These are phyloP conservation scores for Nothocercus nigrocapillus DNA, from an alignment of 2,113 vertebrate genomes.

Conservation along the genomic window DNA sequence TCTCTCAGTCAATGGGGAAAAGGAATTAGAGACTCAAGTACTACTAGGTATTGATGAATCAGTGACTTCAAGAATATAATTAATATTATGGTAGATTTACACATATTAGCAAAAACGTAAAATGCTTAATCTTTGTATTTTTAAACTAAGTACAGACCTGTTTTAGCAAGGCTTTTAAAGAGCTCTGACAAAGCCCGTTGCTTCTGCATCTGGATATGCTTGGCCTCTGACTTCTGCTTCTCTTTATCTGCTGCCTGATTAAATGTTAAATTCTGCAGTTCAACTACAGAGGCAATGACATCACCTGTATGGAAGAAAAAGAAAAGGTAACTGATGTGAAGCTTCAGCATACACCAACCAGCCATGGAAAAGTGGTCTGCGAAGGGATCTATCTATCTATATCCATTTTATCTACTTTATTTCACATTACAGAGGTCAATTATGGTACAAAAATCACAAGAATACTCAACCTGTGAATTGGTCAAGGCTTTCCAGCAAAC, in stretches of 20 bases:
- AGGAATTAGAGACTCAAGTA: not conserved
- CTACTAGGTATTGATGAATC: not conserved
- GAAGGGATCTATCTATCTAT: not conserved
- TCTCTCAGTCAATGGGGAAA: fast-evolving
- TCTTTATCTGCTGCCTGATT: slow-evolving; percentile 86
- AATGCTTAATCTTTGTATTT: not conserved
- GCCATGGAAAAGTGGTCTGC: not conserved
- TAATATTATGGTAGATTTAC: not conserved
- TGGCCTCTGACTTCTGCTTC: slow-evolving; percentile 89
- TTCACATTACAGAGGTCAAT: not conserved
- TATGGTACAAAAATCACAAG: not conserved
- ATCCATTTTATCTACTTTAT: no score
- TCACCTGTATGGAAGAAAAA: slow-evolving; percentile 77
- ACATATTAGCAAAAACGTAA: not conserved
- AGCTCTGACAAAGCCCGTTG: slow-evolving; percentile 93
- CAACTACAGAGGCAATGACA: slow-evolving; percentile 83
- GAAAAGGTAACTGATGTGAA: not conserved
- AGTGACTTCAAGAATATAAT: not conserved
- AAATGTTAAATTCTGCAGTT: slow-evolving; percentile 86
- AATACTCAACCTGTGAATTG: slow-evolving; percentile 85
- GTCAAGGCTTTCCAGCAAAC: slow-evolving; percentile 88
- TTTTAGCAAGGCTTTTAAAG: slow-evolving; percentile 90
- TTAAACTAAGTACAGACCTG: slow-evolving; percentile 68
- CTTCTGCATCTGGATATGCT: slow-evolving; percentile 95
- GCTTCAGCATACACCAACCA: not conserved